A percentile compares a stretch with the other conserved stretches of the same genome.
Conservation (phyloP, 2,888 invertebrate genomes). For the Meta bourneti region DNA sequence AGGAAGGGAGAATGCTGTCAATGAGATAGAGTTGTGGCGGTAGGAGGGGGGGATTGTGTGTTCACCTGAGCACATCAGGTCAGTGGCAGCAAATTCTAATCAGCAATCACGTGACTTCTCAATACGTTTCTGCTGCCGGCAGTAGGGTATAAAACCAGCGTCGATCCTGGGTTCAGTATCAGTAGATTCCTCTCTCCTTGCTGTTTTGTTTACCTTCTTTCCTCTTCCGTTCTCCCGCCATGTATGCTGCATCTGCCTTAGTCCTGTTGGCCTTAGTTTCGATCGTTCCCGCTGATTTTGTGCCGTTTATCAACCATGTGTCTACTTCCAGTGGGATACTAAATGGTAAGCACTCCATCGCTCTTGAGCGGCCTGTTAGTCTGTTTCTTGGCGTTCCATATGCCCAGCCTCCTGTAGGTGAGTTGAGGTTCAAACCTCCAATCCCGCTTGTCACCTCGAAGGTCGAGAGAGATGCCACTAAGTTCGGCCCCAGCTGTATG, state of each 20-base stretch:
- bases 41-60: background rate
- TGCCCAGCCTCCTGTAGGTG: slow-evolving; percentile 78
- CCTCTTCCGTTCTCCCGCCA: background rate
- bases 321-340: slow-evolving; percentile 72
- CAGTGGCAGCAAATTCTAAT: slow-evolving; percentile 37
- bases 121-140: too few species aligned
- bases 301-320: background rate
- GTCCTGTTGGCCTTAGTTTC: background rate
- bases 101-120: background rate
- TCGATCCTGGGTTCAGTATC: background rate
- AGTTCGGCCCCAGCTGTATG: slow-evolving; percentile 78
- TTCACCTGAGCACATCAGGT: slow-evolving; percentile 37
- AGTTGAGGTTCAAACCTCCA: slow-evolving; percentile 77
- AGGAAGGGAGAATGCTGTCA: background rate
- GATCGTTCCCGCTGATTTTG: too few species aligned
- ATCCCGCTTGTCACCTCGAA: slow-evolving; percentile 83
- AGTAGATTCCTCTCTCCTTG: background rate
- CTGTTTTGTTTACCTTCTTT: background rate
- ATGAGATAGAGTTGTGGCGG: background rate
- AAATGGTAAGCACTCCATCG: slow-evolving; percentile 26
- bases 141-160: background rate
- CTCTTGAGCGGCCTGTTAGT: slow-evolving; percentile 17
- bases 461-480: slow-evolving; percentile 83
- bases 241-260: background rate
- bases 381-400: slow-evolving; percentile 79